Base-by-base conservation (phyloP, 2,113 vertebrate genomes). In the Microcebus griseorufus region DNA sequence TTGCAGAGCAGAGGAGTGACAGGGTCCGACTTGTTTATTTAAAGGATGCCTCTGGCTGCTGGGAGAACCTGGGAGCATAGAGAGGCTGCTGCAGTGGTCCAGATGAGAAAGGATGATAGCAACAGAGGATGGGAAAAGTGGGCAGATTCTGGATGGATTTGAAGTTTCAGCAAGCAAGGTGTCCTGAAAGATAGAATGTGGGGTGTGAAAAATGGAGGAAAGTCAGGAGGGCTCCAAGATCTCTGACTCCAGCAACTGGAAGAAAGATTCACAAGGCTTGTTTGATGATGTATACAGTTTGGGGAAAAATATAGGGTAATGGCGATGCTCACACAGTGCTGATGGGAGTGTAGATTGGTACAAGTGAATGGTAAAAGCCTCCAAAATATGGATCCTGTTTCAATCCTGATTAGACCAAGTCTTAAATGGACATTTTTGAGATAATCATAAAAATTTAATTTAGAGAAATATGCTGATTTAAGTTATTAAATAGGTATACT, bases 351-450 rank as follows among this genome's bases (percentile, higher is more conserved):
- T 2, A n/a, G 34, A 51, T 7, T 0, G 58, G 34, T 27, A 3
- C 11, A 80, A n/a, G 1, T 45, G 10, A 51, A 75, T 12, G 2
- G 22, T 22, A 78, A 70, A 76, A 72, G 37, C 16, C 67, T 39
- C 83, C 69, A 88, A 84, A 64, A 6, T 7, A 27, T 3, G n/a
- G 18, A 58, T 5, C 32, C 64, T 65, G 53, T 82, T 34, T 88
- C 60, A 9, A 51, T 62, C 60, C 76, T 83, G 39, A 65, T 69
- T 32, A 78, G 22, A 70, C 8, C 16, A 81, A 76, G 45, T n/a
- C 39, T 80, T 20, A 79, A 91, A 93, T 3, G 53, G 69, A n/a
- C 3, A 67, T 39, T 53, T 94, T 37, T 92, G 72, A 88, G 72
- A 76, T 53, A 60, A 65, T 60, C 34, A 23, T 48, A 51, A 64